Percentiles rank a stretch among this genome's conserved stretches.
Evolutionary conservation across 35 echinoderm and acorn worm genomes (phyloP).

Genomic region (Hemicentrotus pulcherrimus): DNA sequence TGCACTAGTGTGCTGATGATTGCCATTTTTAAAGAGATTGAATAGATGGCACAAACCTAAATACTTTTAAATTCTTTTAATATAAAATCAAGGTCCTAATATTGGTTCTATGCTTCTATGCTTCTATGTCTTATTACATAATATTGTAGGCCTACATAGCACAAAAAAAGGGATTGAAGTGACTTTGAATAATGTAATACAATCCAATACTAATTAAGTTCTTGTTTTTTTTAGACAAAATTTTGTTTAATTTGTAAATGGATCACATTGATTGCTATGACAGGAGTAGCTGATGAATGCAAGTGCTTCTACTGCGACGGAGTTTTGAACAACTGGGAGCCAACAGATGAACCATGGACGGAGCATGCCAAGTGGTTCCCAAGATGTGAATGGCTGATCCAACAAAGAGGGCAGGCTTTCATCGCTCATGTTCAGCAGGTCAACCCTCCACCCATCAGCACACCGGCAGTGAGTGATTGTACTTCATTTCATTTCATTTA

Average conservation of each 20-base stretch:
- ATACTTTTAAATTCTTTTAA: too few species aligned
- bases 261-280: not conserved
- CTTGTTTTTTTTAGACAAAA: not conserved
- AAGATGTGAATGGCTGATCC: slow-evolving; percentile 80
- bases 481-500: too few species aligned
- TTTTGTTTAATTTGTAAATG: not conserved
- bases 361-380: slow-evolving; percentile 95
- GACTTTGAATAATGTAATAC: too few species aligned
- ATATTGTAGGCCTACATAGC: too few species aligned
- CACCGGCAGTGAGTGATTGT: not conserved
- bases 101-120: too few species aligned
- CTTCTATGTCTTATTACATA: too few species aligned
- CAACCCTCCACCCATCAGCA: slow-evolving; percentile 48
- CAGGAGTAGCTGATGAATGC: slow-evolving; percentile 76
- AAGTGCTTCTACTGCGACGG: slow-evolving; percentile 95
- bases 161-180: too few species aligned
- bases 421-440: slow-evolving; percentile 64
- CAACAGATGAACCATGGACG: slow-evolving; percentile 75
- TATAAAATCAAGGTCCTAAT: too few species aligned
- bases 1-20: too few species aligned
- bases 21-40: too few species aligned
- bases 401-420: slow-evolving; percentile 79
- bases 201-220: not conserved
- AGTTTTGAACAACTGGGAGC: slow-evolving; percentile 86
- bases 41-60: too few species aligned